phyloP scores from a whole-genome alignment of 2,113 vertebrate species.

The Siniperca knerii region DNA sequence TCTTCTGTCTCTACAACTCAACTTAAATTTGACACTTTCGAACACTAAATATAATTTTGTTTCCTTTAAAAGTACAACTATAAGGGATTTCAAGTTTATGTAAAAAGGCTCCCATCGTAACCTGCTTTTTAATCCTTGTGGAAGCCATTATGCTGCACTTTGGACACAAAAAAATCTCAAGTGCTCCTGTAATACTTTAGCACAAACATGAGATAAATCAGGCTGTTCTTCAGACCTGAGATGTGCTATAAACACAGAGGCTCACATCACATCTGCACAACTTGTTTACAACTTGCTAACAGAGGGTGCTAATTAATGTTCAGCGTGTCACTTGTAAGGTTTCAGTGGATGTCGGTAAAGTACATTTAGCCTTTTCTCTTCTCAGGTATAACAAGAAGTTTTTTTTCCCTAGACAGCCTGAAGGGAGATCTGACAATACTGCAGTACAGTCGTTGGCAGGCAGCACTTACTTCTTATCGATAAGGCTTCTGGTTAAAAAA shows the following conservation, averaged over 20 bases:
- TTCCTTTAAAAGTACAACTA: conserved; percentile 19
- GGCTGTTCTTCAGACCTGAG: conserved; percentile 34
- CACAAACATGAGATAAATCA: conserved; percentile 26
- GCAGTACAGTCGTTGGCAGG: conserved; percentile 27
- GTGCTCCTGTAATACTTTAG: conserved; percentile 3
- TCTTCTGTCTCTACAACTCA: not conserved
- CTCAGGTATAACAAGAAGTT: conserved; percentile 24
- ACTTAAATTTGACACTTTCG: not conserved
- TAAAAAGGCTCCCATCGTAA: not conserved
- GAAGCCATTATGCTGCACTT: not conserved
- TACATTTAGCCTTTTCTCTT: not conserved
- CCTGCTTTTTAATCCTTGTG: not conserved
- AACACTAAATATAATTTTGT: not conserved
- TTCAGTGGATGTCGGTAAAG: conserved; percentile 22
- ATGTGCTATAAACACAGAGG: conserved; percentile 40
- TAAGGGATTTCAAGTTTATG: not conserved
- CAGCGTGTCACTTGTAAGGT: conserved; percentile 26
- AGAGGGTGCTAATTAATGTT: conserved; percentile 61
- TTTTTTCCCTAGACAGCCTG: not conserved
- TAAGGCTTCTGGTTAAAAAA: conserved; percentile 50
- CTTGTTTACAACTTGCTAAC: conserved; percentile 61
- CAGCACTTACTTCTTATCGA: conserved; percentile 48
- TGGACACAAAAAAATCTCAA: not conserved
- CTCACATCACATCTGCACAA: conserved; percentile 56
- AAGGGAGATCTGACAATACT: conserved; percentile 39